Evolutionary conservation across 2,888 invertebrate genomes (phyloP).

Genomic region (Platycheirus albimanus): DNA sequence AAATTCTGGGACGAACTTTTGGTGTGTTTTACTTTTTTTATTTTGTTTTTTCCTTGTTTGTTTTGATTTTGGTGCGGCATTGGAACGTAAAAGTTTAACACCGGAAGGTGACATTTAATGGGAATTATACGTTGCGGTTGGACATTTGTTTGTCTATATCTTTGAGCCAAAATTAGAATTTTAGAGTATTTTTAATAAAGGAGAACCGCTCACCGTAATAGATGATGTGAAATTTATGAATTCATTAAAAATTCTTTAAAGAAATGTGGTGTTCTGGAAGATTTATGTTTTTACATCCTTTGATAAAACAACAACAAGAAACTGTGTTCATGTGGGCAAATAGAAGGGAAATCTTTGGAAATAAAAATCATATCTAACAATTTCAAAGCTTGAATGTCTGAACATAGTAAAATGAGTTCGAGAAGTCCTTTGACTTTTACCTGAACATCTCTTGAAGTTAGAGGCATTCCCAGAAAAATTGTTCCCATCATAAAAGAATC

Average conservation of each 20-base stretch:
- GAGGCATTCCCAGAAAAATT: too few species aligned
- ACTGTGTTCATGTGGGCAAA: too few species aligned
- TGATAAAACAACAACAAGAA: background rate
- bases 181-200: constrained; percentile 37
- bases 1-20: constrained; percentile 26
- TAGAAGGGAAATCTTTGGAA: too few species aligned
- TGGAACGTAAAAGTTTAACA: constrained; percentile 41
- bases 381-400: too few species aligned
- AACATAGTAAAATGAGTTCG: too few species aligned
- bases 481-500: too few species aligned
- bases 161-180: constrained; percentile 16
- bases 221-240: constrained; percentile 24
- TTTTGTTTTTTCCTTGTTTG: constrained; percentile 9
- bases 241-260: constrained; percentile 31
- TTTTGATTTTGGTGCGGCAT: background rate
- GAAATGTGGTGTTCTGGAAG: constrained; percentile 12
- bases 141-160: constrained; percentile 22
- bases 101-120: constrained; percentile 68
- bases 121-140: constrained; percentile 40
- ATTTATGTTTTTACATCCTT: constrained; percentile 12
- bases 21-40: constrained; percentile 14
- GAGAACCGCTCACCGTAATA: constrained; percentile 16
- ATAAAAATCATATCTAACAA: too few species aligned
- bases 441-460: too few species aligned
- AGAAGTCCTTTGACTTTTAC: too few species aligned